These are phyloP conservation scores for Leuctra nigra DNA, from an alignment of 2,888 invertebrate genomes.

Conservation along the genomic window DNA sequence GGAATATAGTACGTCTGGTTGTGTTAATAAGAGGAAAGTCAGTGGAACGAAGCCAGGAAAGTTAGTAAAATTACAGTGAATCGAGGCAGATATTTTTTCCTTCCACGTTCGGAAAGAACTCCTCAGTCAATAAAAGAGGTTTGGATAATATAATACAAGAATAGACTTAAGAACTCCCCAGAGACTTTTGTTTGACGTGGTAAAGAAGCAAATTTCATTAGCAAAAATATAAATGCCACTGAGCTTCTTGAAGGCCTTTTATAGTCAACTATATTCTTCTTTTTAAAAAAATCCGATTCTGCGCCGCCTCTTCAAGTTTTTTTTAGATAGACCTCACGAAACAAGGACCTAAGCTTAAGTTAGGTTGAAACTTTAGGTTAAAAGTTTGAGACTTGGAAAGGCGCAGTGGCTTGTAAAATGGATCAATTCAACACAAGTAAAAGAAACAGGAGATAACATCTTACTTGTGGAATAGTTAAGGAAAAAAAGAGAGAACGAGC, in stretches of 20 bases:
- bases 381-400: no score
- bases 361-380: no score
- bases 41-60: slow-evolving; percentile 21
- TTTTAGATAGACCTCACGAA: no score
- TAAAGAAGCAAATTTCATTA: slow-evolving; percentile 7
- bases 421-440: no score
- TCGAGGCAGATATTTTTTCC: slow-evolving; percentile 21
- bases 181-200: background rate
- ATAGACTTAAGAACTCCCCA: slow-evolving; percentile 4
- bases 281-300: background rate
- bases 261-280: background rate
- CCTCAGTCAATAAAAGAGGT: background rate
- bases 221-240: slow-evolving; percentile 1
- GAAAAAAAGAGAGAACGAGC: no score
- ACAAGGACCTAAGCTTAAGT: no score
- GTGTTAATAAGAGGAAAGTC: background rate
- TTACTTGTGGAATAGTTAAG: no score
- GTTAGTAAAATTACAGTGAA: slow-evolving; percentile 21
- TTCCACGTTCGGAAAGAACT: slow-evolving; percentile 20
- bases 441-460: no score
- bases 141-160: slow-evolving; percentile 1
- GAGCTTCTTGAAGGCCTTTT: background rate
- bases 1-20: no score
- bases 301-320: no score
- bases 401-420: no score